Base-by-base conservation (phyloP, 2,888 invertebrate genomes). In the Dromius quadrimaculatus region DNA sequence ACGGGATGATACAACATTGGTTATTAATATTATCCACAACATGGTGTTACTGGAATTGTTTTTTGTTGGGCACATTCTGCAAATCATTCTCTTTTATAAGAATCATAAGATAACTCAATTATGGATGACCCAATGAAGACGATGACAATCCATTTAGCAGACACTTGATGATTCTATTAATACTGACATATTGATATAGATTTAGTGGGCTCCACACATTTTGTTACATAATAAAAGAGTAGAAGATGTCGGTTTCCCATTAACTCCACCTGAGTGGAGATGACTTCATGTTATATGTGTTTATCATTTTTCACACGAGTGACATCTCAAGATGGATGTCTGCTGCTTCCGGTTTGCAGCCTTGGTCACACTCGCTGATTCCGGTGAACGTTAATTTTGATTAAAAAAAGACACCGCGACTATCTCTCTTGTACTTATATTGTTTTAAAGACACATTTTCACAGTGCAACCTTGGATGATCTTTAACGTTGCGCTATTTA, bases 271-370 rank as follows among this genome's bases (percentile, higher is more conserved):
- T 68, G 59, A 68, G n/a, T 68, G 68, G 68, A 68, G 57, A 68
- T 68, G 68, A 62, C 62, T 62, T 47, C 50, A 50, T 64, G 50
- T 62, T 62, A 62, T 62, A 34, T 47, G 64, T 50, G 64, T 64
- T 79, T 78, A 77, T 79, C 76, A 77, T 79, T 80, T 80, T 78
- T 80, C 80, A 80, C 79, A 80, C 79, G 79, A 80, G 78, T 80
- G 80, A 80, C 80, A 81, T 79, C 78, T 78, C 77, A 79, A 81
- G 81, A 81, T 81, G 75, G 79, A 80, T 80, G 80, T 77, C 72
- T 73, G 74, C 71, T 73, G 75, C 75, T 76, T 76, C 76, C 76
- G 75, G 73, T 72, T 73, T 72, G 45, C 72, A 73, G 62, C 73
- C 73, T 73, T 73, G 73, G 73, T 73, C 73, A 73, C 73, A 73